Evolutionary conservation across 2,888 invertebrate genomes (phyloP), one percentile per base, ranked within the genome.

Genomic region (Amorpha juglandis): DNA sequence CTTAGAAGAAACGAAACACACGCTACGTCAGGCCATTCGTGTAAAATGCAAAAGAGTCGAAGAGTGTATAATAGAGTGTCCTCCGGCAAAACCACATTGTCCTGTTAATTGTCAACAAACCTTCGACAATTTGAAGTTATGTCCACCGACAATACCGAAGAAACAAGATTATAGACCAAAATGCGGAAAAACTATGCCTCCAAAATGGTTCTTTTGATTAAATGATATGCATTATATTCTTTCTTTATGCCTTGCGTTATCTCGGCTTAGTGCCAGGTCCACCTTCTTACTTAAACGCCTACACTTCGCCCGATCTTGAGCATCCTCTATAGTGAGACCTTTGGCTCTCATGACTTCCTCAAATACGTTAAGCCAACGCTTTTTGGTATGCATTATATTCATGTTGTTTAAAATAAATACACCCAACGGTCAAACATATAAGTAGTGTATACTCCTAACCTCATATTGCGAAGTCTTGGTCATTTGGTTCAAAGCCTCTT

Each of bases 151-250:
- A n/a, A 68, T 73, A 45, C 38, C 53, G 6, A 67, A 71, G 3
- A 72, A 70, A 38, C 19, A 42, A 6, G 19, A 42, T 6, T 6
- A 19, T 6, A 58, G 58, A 42, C 53, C 67, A 0, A 75, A 70
- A 19, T 80, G 80, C 55, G 82, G 84, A 0, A 78, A 64, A 47
- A 86, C 86, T 0, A 71, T 80, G 75, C 83, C 81, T 12, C 82
- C 82, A 0, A 63, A 50, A 0, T 75, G 74, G 47, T 66, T 64
- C 47, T 63, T 50, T 19, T 38, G 8, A 50, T 9, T 50, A 50
- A 50, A 50, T 50, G 19, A 0, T 19, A 19, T 19, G 1, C 6
- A n/a, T 7, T 48, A n/a, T n/a, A 16, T 11, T 1, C 11, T n/a
- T n/a, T n/a, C n/a, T n/a, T n/a, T n/a, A n/a, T n/a, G n/a, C n/a